phyloP scores from a whole-genome alignment of 2,797 vertebrate genomes.

The Diceros bicornis region DNA sequence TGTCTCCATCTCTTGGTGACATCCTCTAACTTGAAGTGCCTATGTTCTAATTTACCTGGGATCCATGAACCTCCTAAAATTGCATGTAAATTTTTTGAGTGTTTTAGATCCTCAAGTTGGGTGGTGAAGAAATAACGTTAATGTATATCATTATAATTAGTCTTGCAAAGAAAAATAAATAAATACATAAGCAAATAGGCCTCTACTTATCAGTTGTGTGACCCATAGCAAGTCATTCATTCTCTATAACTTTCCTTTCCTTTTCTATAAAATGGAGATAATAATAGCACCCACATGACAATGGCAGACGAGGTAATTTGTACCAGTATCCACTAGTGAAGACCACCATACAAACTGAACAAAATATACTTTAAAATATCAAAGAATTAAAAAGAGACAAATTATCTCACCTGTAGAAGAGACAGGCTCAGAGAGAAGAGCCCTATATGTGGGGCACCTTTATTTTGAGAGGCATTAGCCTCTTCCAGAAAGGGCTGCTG shows the following conservation, averaged over 20 bases:
- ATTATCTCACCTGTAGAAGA: neutral
- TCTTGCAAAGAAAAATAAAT: neutral
- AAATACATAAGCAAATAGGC: neutral
- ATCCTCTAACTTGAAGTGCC: neutral
- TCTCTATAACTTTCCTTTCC: neutral
- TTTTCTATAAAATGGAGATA: neutral
- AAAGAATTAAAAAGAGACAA: neutral
- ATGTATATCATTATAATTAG: neutral
- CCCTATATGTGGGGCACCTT: neutral
- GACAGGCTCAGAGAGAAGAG: neutral
- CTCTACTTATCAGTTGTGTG: neutral
- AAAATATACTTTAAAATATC: neutral
- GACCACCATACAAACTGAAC: neutral
- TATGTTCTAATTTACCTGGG: neutral
- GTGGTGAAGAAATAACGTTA: neutral
- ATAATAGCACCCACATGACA: neutral
- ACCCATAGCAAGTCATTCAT: neutral
- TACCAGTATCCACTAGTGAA: neutral
- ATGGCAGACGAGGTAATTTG: neutral
- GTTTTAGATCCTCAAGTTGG: neutral
- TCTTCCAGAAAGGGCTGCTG: neutral
- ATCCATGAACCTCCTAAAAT: neutral
- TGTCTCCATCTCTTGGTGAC: neutral
- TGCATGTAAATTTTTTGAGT: neutral
- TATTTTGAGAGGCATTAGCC: neutral